These are phyloP conservation scores for Latrodectus hesperus DNA, from an alignment of 2,888 invertebrate species.

Conservation along the genomic window DNA sequence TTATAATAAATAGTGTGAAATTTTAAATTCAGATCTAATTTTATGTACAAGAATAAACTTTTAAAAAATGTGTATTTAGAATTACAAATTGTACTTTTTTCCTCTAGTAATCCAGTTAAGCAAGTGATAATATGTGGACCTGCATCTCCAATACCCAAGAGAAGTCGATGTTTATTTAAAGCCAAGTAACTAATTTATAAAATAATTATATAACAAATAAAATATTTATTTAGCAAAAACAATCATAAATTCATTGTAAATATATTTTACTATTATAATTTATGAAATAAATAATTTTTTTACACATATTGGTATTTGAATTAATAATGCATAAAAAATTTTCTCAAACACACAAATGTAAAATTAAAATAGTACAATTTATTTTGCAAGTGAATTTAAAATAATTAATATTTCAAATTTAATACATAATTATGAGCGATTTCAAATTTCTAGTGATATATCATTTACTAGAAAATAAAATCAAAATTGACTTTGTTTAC, in stretches of 20 bases:
- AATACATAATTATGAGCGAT: too few relatives aligned
- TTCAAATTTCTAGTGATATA: too few relatives aligned
- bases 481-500: not conserved
- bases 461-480: not conserved
- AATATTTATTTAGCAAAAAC: not conserved
- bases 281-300: not conserved
- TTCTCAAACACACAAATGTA: too few relatives aligned
- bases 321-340: too few relatives aligned
- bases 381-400: too few relatives aligned
- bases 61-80: too few relatives aligned
- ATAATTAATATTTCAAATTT: too few relatives aligned
- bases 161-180: constrained; percentile 11
- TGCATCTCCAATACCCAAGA: constrained; percentile 16
- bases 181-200: constrained; percentile 13
- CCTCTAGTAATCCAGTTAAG: constrained; percentile 44
- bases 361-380: too few relatives aligned
- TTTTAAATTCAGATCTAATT: too few relatives aligned
- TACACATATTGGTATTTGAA: too few relatives aligned
- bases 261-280: not conserved
- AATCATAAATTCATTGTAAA: not conserved
- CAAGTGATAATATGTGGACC: constrained; percentile 54
- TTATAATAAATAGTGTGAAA: too few relatives aligned
- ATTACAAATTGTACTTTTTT: not conserved
- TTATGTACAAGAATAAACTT: too few relatives aligned
- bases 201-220: constrained; percentile 5